These are phyloP conservation scores for Euthynnus affinis DNA, from an alignment of 2,797 vertebrate species.

Conservation along the genomic window DNA sequence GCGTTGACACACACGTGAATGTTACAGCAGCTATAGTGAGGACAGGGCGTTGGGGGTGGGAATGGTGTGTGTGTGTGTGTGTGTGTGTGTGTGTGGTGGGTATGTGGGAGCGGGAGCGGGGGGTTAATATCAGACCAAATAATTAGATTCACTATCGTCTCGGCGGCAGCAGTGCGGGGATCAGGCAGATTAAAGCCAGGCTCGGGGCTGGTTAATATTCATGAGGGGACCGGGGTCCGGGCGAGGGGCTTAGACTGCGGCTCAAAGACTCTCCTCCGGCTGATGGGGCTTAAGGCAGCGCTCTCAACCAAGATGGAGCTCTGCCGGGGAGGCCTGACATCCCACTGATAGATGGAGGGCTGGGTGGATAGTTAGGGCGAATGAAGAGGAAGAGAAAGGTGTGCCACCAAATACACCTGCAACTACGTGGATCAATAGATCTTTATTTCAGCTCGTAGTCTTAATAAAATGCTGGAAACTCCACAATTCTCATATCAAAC, in stretches of 20 bases:
- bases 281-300: conserved; percentile 75
- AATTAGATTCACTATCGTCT: conserved; percentile 99
- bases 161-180: conserved; percentile 92
- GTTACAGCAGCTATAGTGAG: conserved; percentile 46
- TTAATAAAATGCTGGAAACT: background rate
- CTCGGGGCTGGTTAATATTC: conserved; percentile 94
- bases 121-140: conserved; percentile 98
- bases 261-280: conserved; percentile 81
- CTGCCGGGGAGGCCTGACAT: conserved; percentile 53
- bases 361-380: conserved; percentile 20
- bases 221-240: conserved; percentile 86
- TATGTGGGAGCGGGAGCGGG: conserved; percentile 61
- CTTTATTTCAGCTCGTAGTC: background rate
- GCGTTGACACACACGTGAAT: conserved; percentile 35
- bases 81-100: conserved; percentile 49
- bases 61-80: conserved; percentile 45
- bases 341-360: conserved; percentile 57
- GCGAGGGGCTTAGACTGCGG: conserved; percentile 81
- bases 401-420: background rate
- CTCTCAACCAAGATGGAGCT: conserved; percentile 71
- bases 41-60: conserved; percentile 40
- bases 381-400: conserved; percentile 16
- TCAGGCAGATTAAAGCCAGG: conserved; percentile 95
- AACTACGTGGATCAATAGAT: background rate
- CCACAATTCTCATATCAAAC: background rate